Base-by-base conservation (phyloP, 2,113 vertebrate species). In the Semnornis frantzii region DNA sequence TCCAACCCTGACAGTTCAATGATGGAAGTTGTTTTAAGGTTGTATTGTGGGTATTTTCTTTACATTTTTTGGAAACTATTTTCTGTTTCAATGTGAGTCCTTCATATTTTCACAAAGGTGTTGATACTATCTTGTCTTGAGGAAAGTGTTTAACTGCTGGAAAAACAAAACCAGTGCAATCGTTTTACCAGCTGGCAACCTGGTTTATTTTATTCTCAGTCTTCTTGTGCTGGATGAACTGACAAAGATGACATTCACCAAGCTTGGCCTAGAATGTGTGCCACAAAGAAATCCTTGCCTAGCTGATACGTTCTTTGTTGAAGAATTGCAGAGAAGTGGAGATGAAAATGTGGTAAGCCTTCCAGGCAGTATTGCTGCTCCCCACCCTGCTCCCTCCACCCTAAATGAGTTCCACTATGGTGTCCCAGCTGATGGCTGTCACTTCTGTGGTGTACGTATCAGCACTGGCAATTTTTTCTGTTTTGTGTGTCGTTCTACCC, bases 321-420 rank as follows among this genome's bases (percentile, higher is more conserved):
- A 34, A 72, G 24, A 85, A 54, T 30, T 62, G 30, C 15, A 72
- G 73, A 86, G 44, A 33, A 58, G 10, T 8, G 15, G 34, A 28
- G 25, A 13, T 78, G 66, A 44, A 80, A 68, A 77, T 48, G 34
- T 33, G 30, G 18, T 44, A 42, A 70, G 44, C 33, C 39, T 76
- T 52, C 0, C 1, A 62, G 70, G 39, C 59, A 54, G 31, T 58
- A 15, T 19, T 69, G 75, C 27, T 57, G 62, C 34, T 65, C 2
- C 30, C 30, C n/a, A 31, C 7, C 9, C 6, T 28, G 31, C 13
- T 2, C 16, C 3, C 3, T 30, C 24, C 2, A 1, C 31, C 42
- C 24, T 31, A 57, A 6, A 37, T 55, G 1, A 0, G 21, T 33
- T 34, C n/a, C 16, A 11, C 31, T 24, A 0, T 71, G 33, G 14